Conservation (phyloP, 1,140 invertebrate species). For the Temnothorax curvispinosus region DNA sequence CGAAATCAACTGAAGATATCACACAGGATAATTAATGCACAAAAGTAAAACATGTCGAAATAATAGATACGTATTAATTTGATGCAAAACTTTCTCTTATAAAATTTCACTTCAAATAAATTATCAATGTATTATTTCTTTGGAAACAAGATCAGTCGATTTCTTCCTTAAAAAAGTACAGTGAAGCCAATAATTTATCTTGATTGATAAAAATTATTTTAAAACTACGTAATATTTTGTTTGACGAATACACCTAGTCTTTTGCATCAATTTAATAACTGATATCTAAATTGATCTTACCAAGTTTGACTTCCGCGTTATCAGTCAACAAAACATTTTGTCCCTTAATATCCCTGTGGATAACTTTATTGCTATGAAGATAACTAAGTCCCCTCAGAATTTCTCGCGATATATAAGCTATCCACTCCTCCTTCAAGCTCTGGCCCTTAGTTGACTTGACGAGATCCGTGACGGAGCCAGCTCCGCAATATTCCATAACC, state of each 20-base stretch:
- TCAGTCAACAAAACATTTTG: slow-evolving; percentile 99
- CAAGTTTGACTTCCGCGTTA: slow-evolving; percentile 99
- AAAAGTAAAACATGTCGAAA: background rate
- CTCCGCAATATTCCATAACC: slow-evolving; percentile 99
- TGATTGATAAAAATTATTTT: background rate
- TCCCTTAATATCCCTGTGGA: slow-evolving; percentile 99
- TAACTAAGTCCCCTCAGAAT: slow-evolving; percentile 98
- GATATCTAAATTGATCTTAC: slow-evolving; percentile 83
- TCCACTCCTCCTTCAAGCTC: slow-evolving; percentile 99
- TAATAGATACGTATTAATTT: background rate
- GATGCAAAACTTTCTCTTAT: slow-evolving; percentile 1
- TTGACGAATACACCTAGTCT: background rate
- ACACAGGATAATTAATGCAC: slow-evolving; percentile 46
- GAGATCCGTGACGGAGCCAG: slow-evolving; percentile 99
- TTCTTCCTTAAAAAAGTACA: background rate
- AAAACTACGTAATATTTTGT: background rate
- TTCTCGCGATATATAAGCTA: slow-evolving; percentile 99
- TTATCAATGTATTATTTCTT: background rate
- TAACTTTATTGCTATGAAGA: slow-evolving; percentile 99
- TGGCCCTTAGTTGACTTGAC: slow-evolving; percentile 99
- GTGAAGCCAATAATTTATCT: background rate
- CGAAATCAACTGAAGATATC: slow-evolving; percentile 96
- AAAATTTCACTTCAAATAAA: background rate
- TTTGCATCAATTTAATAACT: background rate
- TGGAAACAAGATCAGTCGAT: background rate